Base-by-base conservation (phyloP, 1,140 invertebrate genomes). In the Drosophila tristis region DNA sequence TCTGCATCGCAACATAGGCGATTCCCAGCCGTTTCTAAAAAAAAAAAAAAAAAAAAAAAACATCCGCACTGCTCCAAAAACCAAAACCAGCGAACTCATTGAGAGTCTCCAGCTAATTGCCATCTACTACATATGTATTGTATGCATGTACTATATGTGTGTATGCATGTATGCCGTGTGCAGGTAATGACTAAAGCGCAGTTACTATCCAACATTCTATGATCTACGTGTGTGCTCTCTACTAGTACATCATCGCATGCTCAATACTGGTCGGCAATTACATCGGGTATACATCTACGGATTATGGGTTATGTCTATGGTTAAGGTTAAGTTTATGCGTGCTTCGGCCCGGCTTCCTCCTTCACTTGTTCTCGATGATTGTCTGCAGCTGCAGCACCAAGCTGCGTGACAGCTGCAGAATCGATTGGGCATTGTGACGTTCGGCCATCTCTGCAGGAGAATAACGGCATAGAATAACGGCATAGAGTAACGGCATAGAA, bases 391-490 rank as follows among this genome's bases (percentile, higher is more conserved):
- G 96, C 48, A 96, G 93, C 11, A 98, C 97, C 8, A 98, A 93
- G 82, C 97, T 96, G 75, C 97, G 93, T 0, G 97, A 95, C 47
- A 98, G 93, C 77, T 95, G 94, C 53, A 98, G 92, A 7, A 98
- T 95, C 35, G 95, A 94, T 75, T 95, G 94, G 4, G 96, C 96
- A 92, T 98, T 96, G 91, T 98, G 98, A 75, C 96, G 94, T 92
- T 98, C 98, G 0, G 98, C 98, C 97, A 98, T 98, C 96, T 98
- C 98, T 98, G 93, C 2, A 66, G 44, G 23, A 63, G 31, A 15
- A 39, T 29, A 43, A 29, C 35, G 4, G n/a, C 2, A 20, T 25
- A 5, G 13, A 5, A n/a, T 48, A 47, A 25, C 23, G 23, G 25
- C 61, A 31, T 92, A 98, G 20, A 20, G 2, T 20, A 20, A 29